Conservation (phyloP, 1,140 invertebrate species). For the Drosophila bifasciata region DNA sequence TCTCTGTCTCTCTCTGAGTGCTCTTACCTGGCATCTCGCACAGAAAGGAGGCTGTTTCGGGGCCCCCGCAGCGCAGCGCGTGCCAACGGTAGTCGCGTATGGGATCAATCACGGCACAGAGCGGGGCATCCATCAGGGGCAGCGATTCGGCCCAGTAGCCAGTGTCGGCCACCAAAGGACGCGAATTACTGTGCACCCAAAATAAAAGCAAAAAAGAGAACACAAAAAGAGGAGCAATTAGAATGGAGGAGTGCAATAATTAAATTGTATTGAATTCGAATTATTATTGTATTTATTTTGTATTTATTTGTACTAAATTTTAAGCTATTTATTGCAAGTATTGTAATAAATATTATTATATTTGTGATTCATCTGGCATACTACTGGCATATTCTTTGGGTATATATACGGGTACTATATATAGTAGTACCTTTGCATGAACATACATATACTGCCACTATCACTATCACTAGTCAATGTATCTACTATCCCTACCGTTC, state of each 20-base stretch:
- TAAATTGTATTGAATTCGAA: not conserved
- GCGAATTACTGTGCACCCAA: constrained; percentile 69
- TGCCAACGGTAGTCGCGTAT: constrained; percentile 89
- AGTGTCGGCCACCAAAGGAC: constrained; percentile 86
- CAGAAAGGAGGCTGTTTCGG: constrained; percentile 89
- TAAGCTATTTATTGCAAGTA: not conserved
- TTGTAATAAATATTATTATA: too few relatives aligned
- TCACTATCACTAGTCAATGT: too few relatives aligned
- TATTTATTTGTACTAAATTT: not conserved
- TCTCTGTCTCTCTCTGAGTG: not conserved
- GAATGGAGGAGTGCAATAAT: too few relatives aligned
- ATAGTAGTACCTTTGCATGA: too few relatives aligned
- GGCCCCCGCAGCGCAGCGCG: constrained; percentile 88
- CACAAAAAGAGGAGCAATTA: not conserved
- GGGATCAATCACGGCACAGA: constrained; percentile 89
- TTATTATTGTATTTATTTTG: not conserved
- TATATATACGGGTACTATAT: too few relatives aligned
- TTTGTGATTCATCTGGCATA: too few relatives aligned
- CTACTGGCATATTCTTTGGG: too few relatives aligned
- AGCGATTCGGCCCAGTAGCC: constrained; percentile 88
- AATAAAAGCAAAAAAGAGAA: too few relatives aligned
- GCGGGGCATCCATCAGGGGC: constrained; percentile 84
- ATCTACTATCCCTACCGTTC: too few relatives aligned
- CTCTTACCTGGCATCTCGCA: constrained; percentile 89
- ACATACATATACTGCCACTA: too few relatives aligned